A percentile compares a stretch with the other conserved stretches of the same genome.
Evolutionary conservation across 2,888 invertebrate genomes (phyloP).

Genomic region (Busseola fusca): DNA sequence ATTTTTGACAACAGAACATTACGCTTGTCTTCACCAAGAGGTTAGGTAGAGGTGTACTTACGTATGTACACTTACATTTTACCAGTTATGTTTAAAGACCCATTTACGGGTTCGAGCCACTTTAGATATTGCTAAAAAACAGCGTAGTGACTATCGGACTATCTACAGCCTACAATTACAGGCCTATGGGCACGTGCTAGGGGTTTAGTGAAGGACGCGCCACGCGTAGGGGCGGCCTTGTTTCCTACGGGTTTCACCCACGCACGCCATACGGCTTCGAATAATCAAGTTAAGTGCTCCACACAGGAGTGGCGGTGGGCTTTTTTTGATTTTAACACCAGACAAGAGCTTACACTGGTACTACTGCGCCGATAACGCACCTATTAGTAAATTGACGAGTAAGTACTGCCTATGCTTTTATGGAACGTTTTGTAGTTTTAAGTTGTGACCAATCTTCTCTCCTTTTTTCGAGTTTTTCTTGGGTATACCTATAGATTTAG

Average conservation of each 20-base stretch:
- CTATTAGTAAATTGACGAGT: slow-evolving; percentile 78
- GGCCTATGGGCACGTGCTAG: slow-evolving; percentile 73
- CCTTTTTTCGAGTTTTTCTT: not conserved
- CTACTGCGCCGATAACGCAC: slow-evolving; percentile 72
- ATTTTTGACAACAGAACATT: no score
- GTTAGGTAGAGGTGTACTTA: not conserved
- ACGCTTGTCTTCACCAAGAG: no score
- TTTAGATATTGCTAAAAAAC: slow-evolving; percentile 14
- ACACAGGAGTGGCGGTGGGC: slow-evolving; percentile 78
- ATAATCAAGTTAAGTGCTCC: slow-evolving; percentile 89
- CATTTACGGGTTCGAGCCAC: not conserved
- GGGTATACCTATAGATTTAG: not conserved
- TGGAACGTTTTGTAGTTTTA: slow-evolving; percentile 8
- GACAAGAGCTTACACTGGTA: slow-evolving; percentile 71
- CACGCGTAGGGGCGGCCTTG: slow-evolving; percentile 70
- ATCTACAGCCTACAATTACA: slow-evolving; percentile 75
- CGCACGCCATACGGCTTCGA: slow-evolving; percentile 75
- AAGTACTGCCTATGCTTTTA: slow-evolving; percentile 43
- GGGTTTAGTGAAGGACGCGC: slow-evolving; percentile 72
- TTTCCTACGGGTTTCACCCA: slow-evolving; percentile 68
- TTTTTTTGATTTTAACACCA: slow-evolving; percentile 83
- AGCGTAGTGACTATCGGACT: not conserved
- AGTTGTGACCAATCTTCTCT: not conserved
- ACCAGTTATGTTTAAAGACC: not conserved
- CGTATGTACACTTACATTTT: no score